These are phyloP conservation scores for Knipowitschia caucasica DNA, from an alignment of 2,797 vertebrate species.

Conservation along the genomic window DNA sequence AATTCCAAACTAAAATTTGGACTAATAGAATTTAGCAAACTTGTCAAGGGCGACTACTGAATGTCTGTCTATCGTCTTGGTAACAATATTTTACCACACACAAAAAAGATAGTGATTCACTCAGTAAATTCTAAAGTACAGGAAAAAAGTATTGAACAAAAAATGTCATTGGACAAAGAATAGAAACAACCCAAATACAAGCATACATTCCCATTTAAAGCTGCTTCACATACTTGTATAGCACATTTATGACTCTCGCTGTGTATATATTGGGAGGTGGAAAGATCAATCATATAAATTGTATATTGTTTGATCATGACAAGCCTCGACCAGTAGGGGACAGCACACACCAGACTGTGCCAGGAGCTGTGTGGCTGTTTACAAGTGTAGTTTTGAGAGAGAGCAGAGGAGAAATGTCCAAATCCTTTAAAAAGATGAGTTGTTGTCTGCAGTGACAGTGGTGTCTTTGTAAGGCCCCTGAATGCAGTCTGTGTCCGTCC, in stretches of 20 bases:
- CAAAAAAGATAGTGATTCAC: too few species aligned
- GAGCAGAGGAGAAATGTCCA: conserved; percentile 20
- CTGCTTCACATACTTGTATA: neutral
- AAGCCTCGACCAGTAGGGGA: conserved; percentile 53
- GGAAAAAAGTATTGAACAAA: too few species aligned
- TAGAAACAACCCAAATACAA: neutral
- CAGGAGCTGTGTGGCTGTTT: neutral
- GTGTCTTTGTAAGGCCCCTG: conserved; percentile 44
- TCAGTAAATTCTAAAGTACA: too few species aligned
- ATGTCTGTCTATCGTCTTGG: neutral
- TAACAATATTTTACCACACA: neutral
- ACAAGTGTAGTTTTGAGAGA: conserved; percentile 2
- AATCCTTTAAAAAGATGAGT: conserved; percentile 30
- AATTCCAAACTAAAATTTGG: too few species aligned
- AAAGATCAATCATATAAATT: too few species aligned
- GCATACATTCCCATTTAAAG: neutral
- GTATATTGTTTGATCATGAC: conserved; percentile 1
- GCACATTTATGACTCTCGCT: neutral
- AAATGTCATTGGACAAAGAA: neutral
- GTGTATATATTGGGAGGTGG: too few species aligned
- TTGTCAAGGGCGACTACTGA: neutral
- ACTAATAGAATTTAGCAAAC: too few species aligned
- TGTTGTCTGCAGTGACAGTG: conserved; percentile 38
- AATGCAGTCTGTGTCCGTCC: conserved; percentile 38
- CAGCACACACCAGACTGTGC: conserved; percentile 44